Percentiles rank a stretch among this genome's conserved stretches.
phyloP scores from a whole-genome alignment of 37 sponge, comb jelly and placozoan species.

The Diacarnus erythraeanus region DNA sequence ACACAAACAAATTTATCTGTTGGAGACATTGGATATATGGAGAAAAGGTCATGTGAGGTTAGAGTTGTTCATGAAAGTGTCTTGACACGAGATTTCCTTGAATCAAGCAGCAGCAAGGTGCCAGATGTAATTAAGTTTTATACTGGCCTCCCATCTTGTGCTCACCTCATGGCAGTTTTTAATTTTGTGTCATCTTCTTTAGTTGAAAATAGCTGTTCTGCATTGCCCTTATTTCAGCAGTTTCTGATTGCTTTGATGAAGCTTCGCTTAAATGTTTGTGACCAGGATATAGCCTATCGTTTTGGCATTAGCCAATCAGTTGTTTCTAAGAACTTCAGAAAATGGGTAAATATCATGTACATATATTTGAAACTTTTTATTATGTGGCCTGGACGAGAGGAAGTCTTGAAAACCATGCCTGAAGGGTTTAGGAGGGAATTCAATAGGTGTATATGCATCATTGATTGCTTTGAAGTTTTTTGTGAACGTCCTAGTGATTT shows the following conservation, averaged over 20 bases:
- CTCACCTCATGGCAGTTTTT: neutral
- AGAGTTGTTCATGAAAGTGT: neutral
- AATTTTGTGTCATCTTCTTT: neutral
- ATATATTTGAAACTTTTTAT: constrained; percentile 9
- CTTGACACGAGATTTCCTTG: neutral
- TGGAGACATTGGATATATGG: neutral
- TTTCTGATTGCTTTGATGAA: neutral
- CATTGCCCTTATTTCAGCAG: neutral
- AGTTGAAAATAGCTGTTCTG: neutral
- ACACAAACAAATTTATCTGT: neutral
- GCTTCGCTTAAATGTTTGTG: too few species aligned
- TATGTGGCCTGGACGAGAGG: constrained; percentile 32
- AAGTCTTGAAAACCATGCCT: constrained; percentile 52
- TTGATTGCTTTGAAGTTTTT: constrained; percentile 58
- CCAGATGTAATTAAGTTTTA: neutral
- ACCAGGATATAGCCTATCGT: constrained; percentile 41
- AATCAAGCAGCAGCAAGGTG: neutral
- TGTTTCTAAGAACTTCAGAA: constrained; percentile 43
- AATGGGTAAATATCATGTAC: constrained; percentile 45
- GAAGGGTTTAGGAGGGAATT: constrained; percentile 38
- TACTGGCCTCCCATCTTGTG: neutral
- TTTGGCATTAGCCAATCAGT: constrained; percentile 44
- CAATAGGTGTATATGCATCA: constrained; percentile 32
- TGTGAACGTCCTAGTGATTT: constrained; percentile 40
- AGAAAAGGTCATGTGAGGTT: neutral